Conservation (phyloP, 2,888 invertebrate species). For the Drosophila meridiana region DNA sequence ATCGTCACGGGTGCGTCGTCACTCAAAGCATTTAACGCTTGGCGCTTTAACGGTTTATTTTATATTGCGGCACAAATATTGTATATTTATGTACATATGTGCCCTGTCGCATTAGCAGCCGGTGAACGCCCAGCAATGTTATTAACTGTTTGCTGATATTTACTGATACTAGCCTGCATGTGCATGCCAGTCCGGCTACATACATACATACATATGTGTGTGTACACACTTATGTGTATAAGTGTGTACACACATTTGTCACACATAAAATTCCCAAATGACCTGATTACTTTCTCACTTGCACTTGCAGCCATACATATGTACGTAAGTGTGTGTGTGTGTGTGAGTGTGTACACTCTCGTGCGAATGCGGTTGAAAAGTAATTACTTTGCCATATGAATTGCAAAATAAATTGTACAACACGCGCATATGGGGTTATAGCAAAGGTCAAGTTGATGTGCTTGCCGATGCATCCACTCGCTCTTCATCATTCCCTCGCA, state of each 20-base stretch:
- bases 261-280: conserved; percentile 35
- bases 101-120: conserved; percentile 42
- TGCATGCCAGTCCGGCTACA: not conserved
- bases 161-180: conserved; percentile 6
- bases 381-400: conserved; percentile 34
- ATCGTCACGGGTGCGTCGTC: conserved; percentile 56
- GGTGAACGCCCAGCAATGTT: conserved; percentile 37
- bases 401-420: conserved; percentile 32
- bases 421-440: conserved; percentile 14
- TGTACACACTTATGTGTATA: not conserved
- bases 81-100: conserved; percentile 17
- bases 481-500: conserved; percentile 4
- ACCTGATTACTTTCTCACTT: conserved; percentile 45
- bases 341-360: not conserved
- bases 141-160: conserved; percentile 44
- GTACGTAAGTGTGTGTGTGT: conserved; percentile 1
- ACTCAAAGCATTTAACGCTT: conserved; percentile 54
- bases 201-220: not conserved
- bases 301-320: conserved; percentile 9
- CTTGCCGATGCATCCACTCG: not conserved
- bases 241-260: conserved; percentile 26
- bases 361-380: conserved; percentile 15
- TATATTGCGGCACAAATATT: conserved; percentile 50
- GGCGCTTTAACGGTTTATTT: conserved; percentile 69
- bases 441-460: conserved; percentile 45